Base-by-base conservation (phyloP, 2,888 invertebrate species). In the Galerucella nymphaeae region DNA sequence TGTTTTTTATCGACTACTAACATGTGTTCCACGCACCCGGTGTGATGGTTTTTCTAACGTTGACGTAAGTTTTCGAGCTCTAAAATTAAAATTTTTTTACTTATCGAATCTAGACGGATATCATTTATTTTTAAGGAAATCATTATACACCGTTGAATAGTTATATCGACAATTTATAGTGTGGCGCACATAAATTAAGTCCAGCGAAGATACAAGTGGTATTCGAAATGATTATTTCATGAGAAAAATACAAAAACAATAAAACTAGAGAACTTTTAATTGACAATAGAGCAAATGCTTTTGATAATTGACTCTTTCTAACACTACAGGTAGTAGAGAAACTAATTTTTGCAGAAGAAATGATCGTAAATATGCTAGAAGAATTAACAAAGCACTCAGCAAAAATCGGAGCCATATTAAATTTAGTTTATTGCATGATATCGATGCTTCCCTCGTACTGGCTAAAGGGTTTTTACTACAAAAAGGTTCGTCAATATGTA, bases 391-490 rank as follows among this genome's bases (percentile, higher is more conserved):
- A 73, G 84, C 79, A 62, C 81, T 87, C 63, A 83, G 83, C 74
- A 85, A 81, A 81, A 86, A 86, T 75, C 81, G 84, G 71, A 78
- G 75, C 66, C 75, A 80, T 66, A 76, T 79, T 66, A 80, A 80
- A 63, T 73, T 75, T 75, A 85, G 85, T 77, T 87, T 92, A 77
- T 89, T 92, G 84, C 89, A 89, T 85, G 92, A 92, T 87, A 91
- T 92, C 84, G 91, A 91, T 87, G 88, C 87, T 77, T 88, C 89
- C 78, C 87, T 90, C 81, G 86, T 85, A 80, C 82, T 90, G 83
- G 89, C 90, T 80, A 90, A 88, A 84, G 91, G 91, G 83, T 92
- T 92, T 87, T 88, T 92, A 83, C 88, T 89, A 84, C 87, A 84
- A 66, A 84, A 85, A 89, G 85, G 86, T 86, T 82, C 66, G 77